phyloP scores from a whole-genome alignment of 2,113 vertebrate species.

The Nyctibius bracteatus region DNA sequence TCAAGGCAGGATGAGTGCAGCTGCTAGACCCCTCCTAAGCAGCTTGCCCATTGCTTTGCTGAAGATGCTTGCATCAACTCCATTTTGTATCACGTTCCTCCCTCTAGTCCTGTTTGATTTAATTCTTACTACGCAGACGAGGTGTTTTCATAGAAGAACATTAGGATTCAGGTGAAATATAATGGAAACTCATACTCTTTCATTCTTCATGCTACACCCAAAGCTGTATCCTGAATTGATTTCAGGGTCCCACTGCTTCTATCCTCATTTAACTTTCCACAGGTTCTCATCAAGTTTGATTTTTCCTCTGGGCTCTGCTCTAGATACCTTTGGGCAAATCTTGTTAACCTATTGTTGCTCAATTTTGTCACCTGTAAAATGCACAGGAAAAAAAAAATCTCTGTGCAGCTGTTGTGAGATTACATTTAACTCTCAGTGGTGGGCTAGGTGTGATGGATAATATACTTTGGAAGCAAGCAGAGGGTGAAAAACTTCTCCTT shows the following conservation, averaged over 20 bases:
- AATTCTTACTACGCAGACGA: background rate
- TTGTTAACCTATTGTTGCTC: background rate
- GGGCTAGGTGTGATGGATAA: background rate
- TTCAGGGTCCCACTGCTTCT: background rate
- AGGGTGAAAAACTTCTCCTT: background rate
- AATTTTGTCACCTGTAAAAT: background rate
- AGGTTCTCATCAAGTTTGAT: background rate
- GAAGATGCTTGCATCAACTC: background rate
- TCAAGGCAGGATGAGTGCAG: fast-evolving
- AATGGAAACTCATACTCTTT: background rate
- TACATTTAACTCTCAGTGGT: background rate
- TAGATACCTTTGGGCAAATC: background rate
- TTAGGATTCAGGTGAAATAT: background rate
- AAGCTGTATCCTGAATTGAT: background rate
- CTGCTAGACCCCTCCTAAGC: background rate
- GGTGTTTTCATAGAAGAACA: background rate
- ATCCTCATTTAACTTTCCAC: background rate
- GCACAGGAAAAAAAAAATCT: background rate
- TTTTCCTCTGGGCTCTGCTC: background rate
- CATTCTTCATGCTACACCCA: background rate
- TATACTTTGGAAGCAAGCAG: background rate
- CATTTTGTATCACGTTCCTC: background rate
- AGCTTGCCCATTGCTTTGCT: background rate
- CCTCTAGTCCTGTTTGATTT: background rate
- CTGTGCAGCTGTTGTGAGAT: background rate